Conservation (phyloP, 2,113 vertebrate species). For the Bubalus kerabau region DNA sequence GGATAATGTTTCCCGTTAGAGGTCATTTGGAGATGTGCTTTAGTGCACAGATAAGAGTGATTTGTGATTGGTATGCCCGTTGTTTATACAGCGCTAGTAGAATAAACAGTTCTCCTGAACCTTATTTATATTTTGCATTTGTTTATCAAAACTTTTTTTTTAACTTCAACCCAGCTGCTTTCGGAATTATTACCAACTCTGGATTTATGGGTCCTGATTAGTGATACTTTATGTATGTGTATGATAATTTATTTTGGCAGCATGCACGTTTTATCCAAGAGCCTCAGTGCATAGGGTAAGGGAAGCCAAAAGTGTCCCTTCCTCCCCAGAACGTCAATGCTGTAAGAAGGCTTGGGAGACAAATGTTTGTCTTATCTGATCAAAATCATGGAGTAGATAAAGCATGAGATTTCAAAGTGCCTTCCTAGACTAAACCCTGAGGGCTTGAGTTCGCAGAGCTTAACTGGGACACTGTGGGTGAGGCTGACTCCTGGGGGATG, state of each 20-base stretch:
- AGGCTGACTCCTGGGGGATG: neutral
- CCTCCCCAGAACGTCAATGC: neutral
- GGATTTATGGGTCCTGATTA: slow-evolving; percentile 48
- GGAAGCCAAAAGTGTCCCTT: neutral
- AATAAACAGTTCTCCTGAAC: slow-evolving; percentile 63
- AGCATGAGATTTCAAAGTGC: neutral
- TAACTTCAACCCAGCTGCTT: slow-evolving; percentile 61
- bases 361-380: neutral
- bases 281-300: neutral
- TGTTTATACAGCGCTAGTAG: slow-evolving; percentile 53
- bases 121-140: slow-evolving; percentile 72
- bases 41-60: slow-evolving; percentile 27
- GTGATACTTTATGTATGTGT: slow-evolving; percentile 4
- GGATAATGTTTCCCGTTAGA: slow-evolving; percentile 41
- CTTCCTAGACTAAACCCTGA: neutral
- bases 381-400: neutral
- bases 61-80: slow-evolving; percentile 24
- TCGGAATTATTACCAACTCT: slow-evolving; percentile 41
- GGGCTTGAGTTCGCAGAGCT: no score
- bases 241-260: slow-evolving; percentile 38
- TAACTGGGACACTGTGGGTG: neutral
- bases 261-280: neutral
- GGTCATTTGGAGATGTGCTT: slow-evolving; percentile 21
- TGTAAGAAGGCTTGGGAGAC: neutral
- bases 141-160: slow-evolving; percentile 63